These are phyloP conservation scores for Drosophila erecta DNA, from an alignment of 1,140 invertebrate species.

Conservation along the genomic window DNA sequence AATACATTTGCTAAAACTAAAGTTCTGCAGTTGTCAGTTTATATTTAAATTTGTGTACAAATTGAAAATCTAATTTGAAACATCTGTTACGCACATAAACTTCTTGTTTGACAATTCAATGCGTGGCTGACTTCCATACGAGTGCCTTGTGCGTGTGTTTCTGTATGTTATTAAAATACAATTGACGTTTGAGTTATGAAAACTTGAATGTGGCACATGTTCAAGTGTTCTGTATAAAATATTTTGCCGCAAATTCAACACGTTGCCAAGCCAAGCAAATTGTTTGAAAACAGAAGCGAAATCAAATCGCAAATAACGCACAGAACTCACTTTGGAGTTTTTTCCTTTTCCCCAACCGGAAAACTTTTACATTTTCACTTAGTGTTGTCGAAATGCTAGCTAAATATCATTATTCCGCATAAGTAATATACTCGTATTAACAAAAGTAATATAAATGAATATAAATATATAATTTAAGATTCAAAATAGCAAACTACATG, in stretches of 20 bases:
- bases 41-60: not conserved
- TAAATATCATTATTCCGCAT: not conserved
- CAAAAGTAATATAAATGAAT: too few relatives aligned
- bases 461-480: too few relatives aligned
- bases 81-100: constrained; percentile 21
- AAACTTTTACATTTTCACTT: constrained; percentile 9
- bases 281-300: constrained; percentile 9
- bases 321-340: constrained; percentile 1
- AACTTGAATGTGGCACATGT: constrained; percentile 25
- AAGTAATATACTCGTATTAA: too few relatives aligned
- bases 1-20: not conserved
- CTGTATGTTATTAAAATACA: constrained; percentile 72
- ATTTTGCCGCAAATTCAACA: constrained; percentile 1
- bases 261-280: constrained; percentile 15
- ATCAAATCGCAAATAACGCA: constrained; percentile 14
- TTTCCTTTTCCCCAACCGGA: not conserved
- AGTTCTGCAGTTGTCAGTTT: not conserved
- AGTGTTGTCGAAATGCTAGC: not conserved
- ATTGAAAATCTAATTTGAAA: constrained; percentile 1
- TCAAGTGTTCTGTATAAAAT: constrained; percentile 18
- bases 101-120: constrained; percentile 26
- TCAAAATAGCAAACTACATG: too few relatives aligned
- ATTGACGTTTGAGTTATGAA: constrained; percentile 65
- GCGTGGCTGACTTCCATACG: constrained; percentile 37
- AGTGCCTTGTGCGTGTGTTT: constrained; percentile 12